Evolutionary conservation across 2,797 vertebrate species (phyloP), one percentile per base, ranked within the genome.

Genomic region (Siniperca scherzeri): DNA sequence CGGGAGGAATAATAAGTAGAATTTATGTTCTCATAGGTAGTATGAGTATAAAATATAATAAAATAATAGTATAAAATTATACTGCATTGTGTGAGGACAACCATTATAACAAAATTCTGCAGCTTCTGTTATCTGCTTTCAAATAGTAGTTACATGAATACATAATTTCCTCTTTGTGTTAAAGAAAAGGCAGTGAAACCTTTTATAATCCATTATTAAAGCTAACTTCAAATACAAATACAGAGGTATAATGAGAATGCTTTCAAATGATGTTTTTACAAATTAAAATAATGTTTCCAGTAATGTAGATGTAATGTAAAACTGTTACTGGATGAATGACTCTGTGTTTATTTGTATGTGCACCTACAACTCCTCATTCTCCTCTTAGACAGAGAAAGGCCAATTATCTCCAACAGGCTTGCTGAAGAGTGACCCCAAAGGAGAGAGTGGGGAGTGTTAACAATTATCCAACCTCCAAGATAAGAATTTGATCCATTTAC

Each of bases 351-450:
- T 77, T 86, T 80, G 57, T 77, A 4, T 70, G 40, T 66, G 22
- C 62, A 71, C 56, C 46, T 13, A 70, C 71, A 48, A 27, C 27
- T 74, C 46, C 13, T 21, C 27, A 61, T 61, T 68, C 36, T 67
- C 61, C 61, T 59, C 30, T 67, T 81, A 86, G 73, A 82, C 62
- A 71, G 71, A 90, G 77, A 77, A 87, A 89, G 81, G 72, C 78
- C 88, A 91, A 91, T 94, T 93, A 93, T 89, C 78, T 84, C 76
- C 85, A 87, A 74, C 87, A 83, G 85, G 75, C 78, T 89, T 73
- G 55, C 76, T 72, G 66, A 88, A 62, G 82, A 86, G 66, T 71
- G 81, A 91, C 78, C 89, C 66, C 82, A 38, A 59, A 87, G 89
- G 88, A 88, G 46, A 82, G 60, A 85, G 62, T 10, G 67, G 72